A percentile compares a stretch with the other conserved stretches of the same genome.
phyloP scores from a whole-genome alignment of 2,113 vertebrate genomes.

The Tamias sibiricus region DNA sequence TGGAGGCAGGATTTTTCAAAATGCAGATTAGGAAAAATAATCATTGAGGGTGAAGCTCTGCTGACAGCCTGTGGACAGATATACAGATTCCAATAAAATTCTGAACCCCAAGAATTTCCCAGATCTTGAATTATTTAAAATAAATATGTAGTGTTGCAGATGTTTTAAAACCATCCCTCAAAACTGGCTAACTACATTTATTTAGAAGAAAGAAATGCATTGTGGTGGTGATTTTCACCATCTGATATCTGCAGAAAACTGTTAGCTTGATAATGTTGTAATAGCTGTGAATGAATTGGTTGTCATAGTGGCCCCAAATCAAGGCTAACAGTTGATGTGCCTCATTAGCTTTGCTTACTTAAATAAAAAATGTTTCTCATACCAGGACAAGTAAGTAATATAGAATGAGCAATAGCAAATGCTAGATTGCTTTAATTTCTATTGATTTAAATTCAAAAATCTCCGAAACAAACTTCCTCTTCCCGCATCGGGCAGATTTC shows the following conservation, averaged over 20 bases:
- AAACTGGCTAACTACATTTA: conserved; percentile 39
- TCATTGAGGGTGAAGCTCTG: conserved; percentile 31
- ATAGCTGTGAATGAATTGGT: conserved; percentile 13
- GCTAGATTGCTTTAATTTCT: not conserved
- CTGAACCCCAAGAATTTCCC: not conserved
- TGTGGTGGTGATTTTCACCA: conserved; percentile 44
- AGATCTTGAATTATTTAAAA: conserved; percentile 57
- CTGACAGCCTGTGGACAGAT: conserved; percentile 60
- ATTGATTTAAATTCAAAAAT: not conserved
- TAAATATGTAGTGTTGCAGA: conserved; percentile 18
- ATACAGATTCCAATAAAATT: conserved; percentile 54
- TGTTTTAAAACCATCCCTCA: conserved; percentile 39
- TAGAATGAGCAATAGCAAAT: not conserved
- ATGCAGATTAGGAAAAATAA: conserved; percentile 27
- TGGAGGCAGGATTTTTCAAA: conserved; percentile 31
- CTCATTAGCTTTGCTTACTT: not conserved
- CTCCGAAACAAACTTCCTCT: conserved; percentile 30
- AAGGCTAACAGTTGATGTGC: conserved; percentile 3
- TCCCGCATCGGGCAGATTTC: not conserved
- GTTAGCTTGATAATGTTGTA: not conserved
- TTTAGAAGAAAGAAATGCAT: not conserved
- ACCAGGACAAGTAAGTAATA: not conserved
- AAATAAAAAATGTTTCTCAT: conserved; percentile 26
- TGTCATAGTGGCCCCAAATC: not conserved
- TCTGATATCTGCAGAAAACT: conserved; percentile 20